A percentile compares a stretch with the other conserved stretches of the same genome.
Evolutionary conservation across 2,888 invertebrate genomes (phyloP).

Genomic region (Geophilus truncorum): DNA sequence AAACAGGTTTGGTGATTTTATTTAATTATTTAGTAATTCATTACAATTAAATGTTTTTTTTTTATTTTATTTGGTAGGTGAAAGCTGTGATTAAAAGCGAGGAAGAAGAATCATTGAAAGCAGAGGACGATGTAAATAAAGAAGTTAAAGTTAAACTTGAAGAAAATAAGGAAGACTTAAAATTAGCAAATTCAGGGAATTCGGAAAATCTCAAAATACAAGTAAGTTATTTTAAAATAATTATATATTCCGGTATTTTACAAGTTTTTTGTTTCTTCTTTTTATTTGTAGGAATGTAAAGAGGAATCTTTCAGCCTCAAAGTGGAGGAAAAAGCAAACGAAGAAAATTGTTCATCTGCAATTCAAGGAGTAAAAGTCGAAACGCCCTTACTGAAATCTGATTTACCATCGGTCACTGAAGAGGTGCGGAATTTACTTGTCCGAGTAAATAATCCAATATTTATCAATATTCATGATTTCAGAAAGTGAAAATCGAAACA

Average conservation of each 20-base stretch:
- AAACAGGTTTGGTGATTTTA: neutral
- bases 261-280: neutral
- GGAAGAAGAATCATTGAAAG: constrained; percentile 37
- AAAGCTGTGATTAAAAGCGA: constrained; percentile 36
- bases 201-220: neutral
- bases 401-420: neutral
- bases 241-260: neutral
- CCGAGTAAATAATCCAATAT: neutral
- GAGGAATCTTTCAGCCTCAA: neutral
- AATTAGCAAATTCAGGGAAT: neutral
- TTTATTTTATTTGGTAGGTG: neutral
- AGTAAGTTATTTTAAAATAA: neutral
- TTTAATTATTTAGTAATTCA: neutral
- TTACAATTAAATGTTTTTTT: neutral
- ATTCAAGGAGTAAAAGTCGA: neutral
- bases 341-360: neutral
- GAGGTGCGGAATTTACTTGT: neutral
- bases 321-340: neutral
- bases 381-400: neutral
- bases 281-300: neutral
- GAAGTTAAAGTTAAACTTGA: constrained; percentile 37
- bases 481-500: neutral
- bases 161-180: neutral
- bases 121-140: constrained; percentile 38
- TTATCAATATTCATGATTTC: neutral